Conservation (phyloP, 64 coral and sea anemone genomes). For the Stichodactyla helianthus region DNA sequence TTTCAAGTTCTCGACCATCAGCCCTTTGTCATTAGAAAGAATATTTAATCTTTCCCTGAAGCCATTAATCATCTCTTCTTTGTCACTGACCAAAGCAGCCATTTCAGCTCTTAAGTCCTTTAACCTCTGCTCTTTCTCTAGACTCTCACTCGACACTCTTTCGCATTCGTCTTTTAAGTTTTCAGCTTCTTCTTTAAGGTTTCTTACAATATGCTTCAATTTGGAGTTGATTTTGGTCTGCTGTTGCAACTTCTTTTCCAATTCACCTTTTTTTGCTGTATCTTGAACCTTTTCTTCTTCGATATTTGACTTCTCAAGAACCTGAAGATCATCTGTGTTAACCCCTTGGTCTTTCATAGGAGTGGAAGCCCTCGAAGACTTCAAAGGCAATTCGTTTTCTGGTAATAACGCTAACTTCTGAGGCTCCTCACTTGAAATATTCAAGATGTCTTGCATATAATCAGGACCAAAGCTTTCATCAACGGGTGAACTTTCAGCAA, state of each 20-base stretch:
- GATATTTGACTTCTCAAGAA: neutral
- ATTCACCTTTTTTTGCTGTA: neutral
- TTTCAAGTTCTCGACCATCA: constrained; percentile 50
- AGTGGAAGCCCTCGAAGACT: neutral
- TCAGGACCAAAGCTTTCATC: constrained; percentile 36
- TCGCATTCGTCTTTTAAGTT: constrained; percentile 33
- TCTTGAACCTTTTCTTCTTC: constrained; percentile 18
- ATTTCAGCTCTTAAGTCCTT: constrained; percentile 53
- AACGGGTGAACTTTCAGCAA: constrained; percentile 32
- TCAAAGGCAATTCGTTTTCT: constrained; percentile 18
- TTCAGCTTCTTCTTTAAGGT: constrained; percentile 48
- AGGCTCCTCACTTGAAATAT: constrained; percentile 55
- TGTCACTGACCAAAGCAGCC: constrained; percentile 52
- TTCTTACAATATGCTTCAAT: constrained; percentile 57
- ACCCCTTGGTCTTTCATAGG: constrained; percentile 16
- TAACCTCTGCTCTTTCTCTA: constrained; percentile 51
- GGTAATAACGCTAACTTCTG: constrained; percentile 34
- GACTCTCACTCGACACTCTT: constrained; percentile 24
- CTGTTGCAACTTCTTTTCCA: constrained; percentile 38
- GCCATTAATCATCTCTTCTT: constrained; percentile 62
- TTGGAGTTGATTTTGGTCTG: constrained; percentile 55
- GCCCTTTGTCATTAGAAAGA: constrained; percentile 53
- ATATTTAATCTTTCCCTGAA: constrained; percentile 49
- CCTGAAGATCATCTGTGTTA: constrained; percentile 17
- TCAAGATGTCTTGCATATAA: constrained; percentile 51